Base-by-base conservation (phyloP, 2,113 vertebrate species). In the Heterotilapia buettikoferi region DNA sequence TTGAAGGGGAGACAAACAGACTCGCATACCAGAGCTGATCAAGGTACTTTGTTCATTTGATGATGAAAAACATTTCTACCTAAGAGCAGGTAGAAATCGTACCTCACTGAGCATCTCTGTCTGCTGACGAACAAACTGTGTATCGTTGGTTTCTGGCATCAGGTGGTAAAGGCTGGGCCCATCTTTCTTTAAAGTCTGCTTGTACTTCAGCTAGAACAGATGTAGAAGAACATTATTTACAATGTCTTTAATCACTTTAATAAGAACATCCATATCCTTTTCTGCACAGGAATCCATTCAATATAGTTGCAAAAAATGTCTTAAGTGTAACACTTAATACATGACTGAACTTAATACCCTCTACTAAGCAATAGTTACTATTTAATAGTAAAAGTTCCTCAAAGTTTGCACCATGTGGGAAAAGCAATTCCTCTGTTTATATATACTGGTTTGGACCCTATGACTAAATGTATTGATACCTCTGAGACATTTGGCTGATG, bases 131-230 rank as follows among this genome's bases (percentile, higher is more conserved):
- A 2, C 93, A 19, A 93, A 92, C 38, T 84, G 53, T 0, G 91
- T 93, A 18, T 94, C 83, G 10, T 13, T 88, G 79, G 94, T 95
- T 45, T 94, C 88, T 3, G 94, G 90, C 92, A 95, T 89, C 84
- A 90, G 88, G 84, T 93, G 94, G 86, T 82, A 95, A 33, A 93
- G 78, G 45, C 84, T 83, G 50, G 79, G 33, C 10, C 80, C 4
- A 2, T 87, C 84, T 2, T 3, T 33, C 66, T 59, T 82, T 2
- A 2, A 3, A 10, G 36, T 24, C 87, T 90, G 93, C 45, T 63
- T 93, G 90, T 94, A 93, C 21, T 56, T 87, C 36, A 93, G 90
- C 94, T 95, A 83, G 1, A 87, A 36, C 8, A 36, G 2, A 80
- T 7, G 9, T 1, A 8, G 16, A 38, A 59, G 80, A 36, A 9